Evolutionary conservation across 2,888 invertebrate genomes (phyloP).

Genomic region (Apoda limacodes): DNA sequence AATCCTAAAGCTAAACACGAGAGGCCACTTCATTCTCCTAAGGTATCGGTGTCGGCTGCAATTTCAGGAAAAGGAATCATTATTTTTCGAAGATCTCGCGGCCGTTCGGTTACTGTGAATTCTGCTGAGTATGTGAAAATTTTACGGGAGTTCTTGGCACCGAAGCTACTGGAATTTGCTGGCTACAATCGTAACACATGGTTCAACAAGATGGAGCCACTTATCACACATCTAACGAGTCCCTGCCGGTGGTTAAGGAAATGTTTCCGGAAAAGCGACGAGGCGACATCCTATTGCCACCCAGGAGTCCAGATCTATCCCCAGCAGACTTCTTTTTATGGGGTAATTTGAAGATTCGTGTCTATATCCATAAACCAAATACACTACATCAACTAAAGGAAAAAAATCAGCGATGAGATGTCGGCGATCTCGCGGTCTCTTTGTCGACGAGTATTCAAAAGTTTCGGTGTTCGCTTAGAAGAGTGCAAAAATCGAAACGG

Average conservation of each 20-base stretch:
- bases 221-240: background rate
- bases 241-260: background rate
- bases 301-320: background rate
- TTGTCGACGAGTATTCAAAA: conserved; percentile 8
- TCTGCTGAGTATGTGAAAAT: conserved; percentile 16
- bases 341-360: background rate
- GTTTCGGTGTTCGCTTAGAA: conserved; percentile 14
- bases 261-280: background rate
- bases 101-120: conserved; percentile 11
- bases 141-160: conserved; percentile 16
- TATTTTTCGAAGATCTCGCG: conserved; percentile 17
- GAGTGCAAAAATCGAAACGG: conserved; percentile 13
- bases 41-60: conserved; percentile 15
- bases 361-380: background rate
- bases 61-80: conserved; percentile 17
- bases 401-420: no score
- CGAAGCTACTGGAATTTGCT: conserved; percentile 15
- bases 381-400: no score
- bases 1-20: conserved; percentile 16
- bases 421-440: conserved; percentile 12
- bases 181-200: conserved; percentile 16
- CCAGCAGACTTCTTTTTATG: background rate
- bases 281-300: no score
- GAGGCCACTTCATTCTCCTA: conserved; percentile 14
- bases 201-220: conserved; percentile 14